Evolutionary conservation across 2,113 vertebrate genomes (phyloP), one percentile per base, ranked within the genome.

Genomic region (Opisthocomus hoazin): DNA sequence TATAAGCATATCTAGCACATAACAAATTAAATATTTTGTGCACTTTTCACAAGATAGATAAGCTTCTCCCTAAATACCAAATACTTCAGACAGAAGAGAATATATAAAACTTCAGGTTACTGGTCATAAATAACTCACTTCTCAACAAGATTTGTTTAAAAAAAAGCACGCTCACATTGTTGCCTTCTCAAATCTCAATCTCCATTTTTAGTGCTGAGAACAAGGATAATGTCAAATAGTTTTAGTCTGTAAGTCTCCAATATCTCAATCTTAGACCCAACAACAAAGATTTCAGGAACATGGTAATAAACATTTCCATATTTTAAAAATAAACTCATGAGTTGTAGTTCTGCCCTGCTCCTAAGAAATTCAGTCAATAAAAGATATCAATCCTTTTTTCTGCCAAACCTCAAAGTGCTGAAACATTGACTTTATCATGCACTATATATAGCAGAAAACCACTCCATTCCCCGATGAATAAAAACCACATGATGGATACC

Each of bases 291-390:
- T 63, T 69, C 50, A 53, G 37, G 14, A 53, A 91, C 61, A 37
- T 8, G 27, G 27, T 51, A 93, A 93, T 70, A 93, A 91, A 61
- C 48, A 32, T 87, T 61, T 57, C 46, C 43, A 15, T 48, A 78
- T 69, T 69, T 92, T 77, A 91, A 43, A 96, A 95, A 93, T 90
- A 76, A 81, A 66, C 24, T 61, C 22, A 50, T 36, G 63, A 50
- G 12, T 39, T 66, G 65, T 37, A 84, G 74, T 53, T 77, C 36
- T 89, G 75, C 63, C 76, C 79, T 54, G 58, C 36, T 89, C 76
- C 81, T 94, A 94, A 87, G 32, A 65, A 90, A 91, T 66, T 69
- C 39, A 92, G 60, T 95, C 87, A 75, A 92, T 94, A 94, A 87
- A 93, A 78, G 57, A 82, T 17, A 64, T 73, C 87, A 64, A 76